Evolutionary conservation across 2,113 vertebrate genomes (phyloP), one percentile per base, ranked within the genome.

Genomic region (Sorex fumeus): DNA sequence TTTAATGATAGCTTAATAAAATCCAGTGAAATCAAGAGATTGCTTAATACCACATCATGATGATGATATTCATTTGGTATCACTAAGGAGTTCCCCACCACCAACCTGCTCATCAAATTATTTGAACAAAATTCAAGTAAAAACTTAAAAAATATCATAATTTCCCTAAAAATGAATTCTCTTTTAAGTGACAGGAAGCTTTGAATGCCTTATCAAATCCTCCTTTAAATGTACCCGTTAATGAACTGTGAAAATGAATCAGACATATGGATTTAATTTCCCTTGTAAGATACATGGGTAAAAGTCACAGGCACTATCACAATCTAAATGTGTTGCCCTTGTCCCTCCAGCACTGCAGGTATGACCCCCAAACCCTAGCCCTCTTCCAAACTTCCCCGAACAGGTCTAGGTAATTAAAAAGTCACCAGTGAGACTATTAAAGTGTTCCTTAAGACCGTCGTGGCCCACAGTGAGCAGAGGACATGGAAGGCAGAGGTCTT

Each of bases 261-360:
- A 84, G 92, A 94, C 93, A 95, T 84, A 92, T 81, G 95, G 91
- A 79, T 74, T 93, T 69, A 32, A 91, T 95, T 95, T 95, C 60
- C 81, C 36, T 45, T 87, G 30, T 27, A 53, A 87, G 84, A 70
- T 32, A 60, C 70, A 84, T 71, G 93, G 60, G 34, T 43, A 84
- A 94, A 78, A 91, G 67, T 79, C 93, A 87, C 74, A 93, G 92
- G 88, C 94, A 95, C 77, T 91, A 84, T 89, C 82, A 95, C 92
- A 78, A 92, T 40, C 27, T 71, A 94, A 96, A 94, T 96, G 80
- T 92, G 86, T 76, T 93, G 57, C 21, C 18, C 57, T 23, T 60
- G 57, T 60, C 19, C 18, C 57, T n/a, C 57, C 40, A 60, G 19
- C 57, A 60, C 6, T 60, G 57, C 57, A 60, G 6, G 57, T 60